Evolutionary conservation across 64 coral and sea anemone genomes (phyloP).

Genomic region (Pachyseris speciosa): DNA sequence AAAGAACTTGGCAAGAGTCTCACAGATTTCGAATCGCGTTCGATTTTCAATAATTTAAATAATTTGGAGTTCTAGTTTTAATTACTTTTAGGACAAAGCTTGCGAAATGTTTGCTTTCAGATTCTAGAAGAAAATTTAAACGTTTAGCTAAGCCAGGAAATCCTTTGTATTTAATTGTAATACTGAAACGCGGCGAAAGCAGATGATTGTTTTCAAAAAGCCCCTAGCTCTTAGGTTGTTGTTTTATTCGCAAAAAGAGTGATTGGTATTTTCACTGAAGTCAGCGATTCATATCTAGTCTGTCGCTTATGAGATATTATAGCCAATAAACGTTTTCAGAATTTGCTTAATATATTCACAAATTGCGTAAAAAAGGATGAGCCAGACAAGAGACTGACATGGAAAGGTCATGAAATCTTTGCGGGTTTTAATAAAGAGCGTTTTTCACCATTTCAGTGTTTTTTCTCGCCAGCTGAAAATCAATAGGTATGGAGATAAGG

Average conservation of each 20-base stretch:
- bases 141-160: neutral
- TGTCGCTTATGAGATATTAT: neutral
- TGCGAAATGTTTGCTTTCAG: slow-evolving; percentile 19
- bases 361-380: neutral
- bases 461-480: too few relatives aligned
- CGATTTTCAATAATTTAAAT: neutral
- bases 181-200: neutral
- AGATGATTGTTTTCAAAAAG: too few relatives aligned
- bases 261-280: neutral
- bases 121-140: neutral
- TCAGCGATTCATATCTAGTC: neutral
- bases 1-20: too few relatives aligned
- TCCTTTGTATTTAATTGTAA: neutral
- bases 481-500: too few relatives aligned
- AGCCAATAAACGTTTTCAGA: neutral
- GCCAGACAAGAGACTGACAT: neutral
- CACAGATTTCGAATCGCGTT: neutral
- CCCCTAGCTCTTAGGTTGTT: too few relatives aligned
- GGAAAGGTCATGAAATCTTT: neutral
- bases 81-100: neutral
- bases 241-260: neutral
- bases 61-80: neutral
- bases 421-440: neutral
- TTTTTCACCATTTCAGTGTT: too few relatives aligned
- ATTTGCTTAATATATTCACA: neutral